Evolutionary conservation across 2,888 invertebrate genomes (phyloP).

Genomic region (Caenorhabditis sp.): DNA sequence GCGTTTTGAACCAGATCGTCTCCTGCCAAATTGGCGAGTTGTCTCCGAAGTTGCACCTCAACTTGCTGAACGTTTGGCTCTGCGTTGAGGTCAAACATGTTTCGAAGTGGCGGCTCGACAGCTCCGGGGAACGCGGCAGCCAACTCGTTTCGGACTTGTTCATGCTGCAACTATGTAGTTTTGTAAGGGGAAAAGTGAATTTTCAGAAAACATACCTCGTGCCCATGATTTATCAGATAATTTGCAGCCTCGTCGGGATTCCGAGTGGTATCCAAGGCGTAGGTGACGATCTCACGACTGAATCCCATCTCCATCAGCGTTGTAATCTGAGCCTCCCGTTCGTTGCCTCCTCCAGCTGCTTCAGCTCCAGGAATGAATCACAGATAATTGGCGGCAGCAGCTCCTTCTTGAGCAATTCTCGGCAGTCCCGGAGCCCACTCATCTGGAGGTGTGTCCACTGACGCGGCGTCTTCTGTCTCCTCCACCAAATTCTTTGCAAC

Average conservation of each 20-base stretch:
- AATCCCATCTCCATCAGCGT: constrained; percentile 77
- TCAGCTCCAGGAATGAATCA: not conserved
- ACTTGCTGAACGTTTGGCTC: not conserved
- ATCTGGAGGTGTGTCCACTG: constrained; percentile 19
- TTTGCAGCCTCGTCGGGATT: constrained; percentile 65
- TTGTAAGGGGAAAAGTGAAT: no score
- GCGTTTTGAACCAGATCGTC: not conserved
- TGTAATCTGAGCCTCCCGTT: constrained; percentile 24
- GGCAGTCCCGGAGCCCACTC: constrained; percentile 31
- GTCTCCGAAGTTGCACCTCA: not conserved
- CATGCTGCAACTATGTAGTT: not conserved
- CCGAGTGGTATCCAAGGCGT: constrained; percentile 64
- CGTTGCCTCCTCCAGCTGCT: not conserved
- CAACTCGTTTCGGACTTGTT: not conserved
- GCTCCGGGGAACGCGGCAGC: not conserved
- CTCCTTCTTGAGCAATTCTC: not conserved
- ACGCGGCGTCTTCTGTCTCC: constrained; percentile 24
- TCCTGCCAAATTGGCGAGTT: not conserved
- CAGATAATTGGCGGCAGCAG: not conserved
- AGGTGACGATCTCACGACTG: constrained; percentile 66
- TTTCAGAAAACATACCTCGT: no score
- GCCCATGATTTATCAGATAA: constrained; percentile 44
- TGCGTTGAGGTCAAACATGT: not conserved
- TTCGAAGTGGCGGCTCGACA: no score
- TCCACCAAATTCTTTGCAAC: constrained; percentile 55